These are phyloP conservation scores for Parochlus steinenii DNA, from an alignment of 2,888 invertebrate genomes.

Conservation along the genomic window DNA sequence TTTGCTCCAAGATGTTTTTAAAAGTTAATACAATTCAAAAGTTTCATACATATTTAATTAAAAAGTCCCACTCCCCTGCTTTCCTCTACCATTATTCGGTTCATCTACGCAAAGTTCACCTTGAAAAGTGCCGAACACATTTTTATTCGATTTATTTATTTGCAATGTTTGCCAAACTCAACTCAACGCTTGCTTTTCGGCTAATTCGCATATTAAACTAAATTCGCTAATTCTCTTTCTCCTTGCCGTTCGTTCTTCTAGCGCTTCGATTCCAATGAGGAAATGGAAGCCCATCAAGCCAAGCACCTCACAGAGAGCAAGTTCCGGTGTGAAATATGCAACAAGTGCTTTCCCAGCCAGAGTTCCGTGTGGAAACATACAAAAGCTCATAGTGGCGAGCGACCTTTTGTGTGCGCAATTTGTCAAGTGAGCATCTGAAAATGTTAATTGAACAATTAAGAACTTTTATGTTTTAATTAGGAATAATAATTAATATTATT, in stretches of 20 bases:
- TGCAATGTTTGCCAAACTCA: slow-evolving; percentile 1
- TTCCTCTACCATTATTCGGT: no score
- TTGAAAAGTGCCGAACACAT: no score
- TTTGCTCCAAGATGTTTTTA: no score
- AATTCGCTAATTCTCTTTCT: background rate
- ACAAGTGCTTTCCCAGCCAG: slow-evolving; percentile 13
- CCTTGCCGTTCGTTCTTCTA: slow-evolving; percentile 1
- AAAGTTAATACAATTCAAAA: no score
- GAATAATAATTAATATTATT: no score
- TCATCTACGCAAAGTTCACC: no score
- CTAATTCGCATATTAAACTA: background rate
- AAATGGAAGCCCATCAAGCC: slow-evolving; percentile 13
- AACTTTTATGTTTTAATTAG: no score
- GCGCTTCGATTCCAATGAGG: slow-evolving; percentile 14
- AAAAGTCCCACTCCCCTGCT: no score
- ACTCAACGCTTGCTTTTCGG: background rate
- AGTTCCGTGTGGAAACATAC: slow-evolving; percentile 14
- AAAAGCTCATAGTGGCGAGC: slow-evolving; percentile 14
- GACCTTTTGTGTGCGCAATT: slow-evolving; percentile 13
- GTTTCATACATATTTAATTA: no score
- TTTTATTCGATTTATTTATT: no score
- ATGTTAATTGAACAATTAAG: no score
- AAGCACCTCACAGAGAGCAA: slow-evolving; percentile 13
- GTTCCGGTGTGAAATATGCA: slow-evolving; percentile 13
- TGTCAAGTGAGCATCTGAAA: no score